Percentiles rank a stretch among this genome's conserved stretches.
These are phyloP conservation scores for Catharus ustulatus DNA, from an alignment of 2,797 vertebrate genomes.

Conservation along the genomic window DNA sequence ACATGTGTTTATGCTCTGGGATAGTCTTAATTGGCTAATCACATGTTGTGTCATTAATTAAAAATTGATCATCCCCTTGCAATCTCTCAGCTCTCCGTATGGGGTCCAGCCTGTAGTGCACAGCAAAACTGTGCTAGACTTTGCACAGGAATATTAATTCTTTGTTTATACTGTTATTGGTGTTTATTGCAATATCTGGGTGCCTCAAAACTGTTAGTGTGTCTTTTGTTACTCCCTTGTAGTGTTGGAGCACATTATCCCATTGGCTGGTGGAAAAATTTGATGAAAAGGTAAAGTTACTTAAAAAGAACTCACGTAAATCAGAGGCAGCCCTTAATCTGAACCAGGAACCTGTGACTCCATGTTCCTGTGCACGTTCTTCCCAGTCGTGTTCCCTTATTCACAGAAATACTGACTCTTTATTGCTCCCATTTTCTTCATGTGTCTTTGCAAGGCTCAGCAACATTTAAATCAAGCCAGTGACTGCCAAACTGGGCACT, in stretches of 20 bases:
- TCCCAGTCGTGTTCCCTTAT: background rate
- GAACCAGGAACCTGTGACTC: background rate
- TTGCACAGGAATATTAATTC: background rate
- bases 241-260: background rate
- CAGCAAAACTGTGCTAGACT: background rate
- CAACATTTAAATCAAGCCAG: background rate
- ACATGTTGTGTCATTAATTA: background rate
- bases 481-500: background rate
- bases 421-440: background rate
- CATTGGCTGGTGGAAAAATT: background rate
- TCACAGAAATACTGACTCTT: background rate
- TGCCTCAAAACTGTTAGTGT: background rate
- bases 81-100: background rate
- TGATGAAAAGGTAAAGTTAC: background rate
- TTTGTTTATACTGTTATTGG: background rate
- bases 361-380: background rate
- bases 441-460: background rate
- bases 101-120: background rate
- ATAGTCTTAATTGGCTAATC: background rate
- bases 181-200: background rate
- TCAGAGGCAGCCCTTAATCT: background rate
- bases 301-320: rapidly evolving
- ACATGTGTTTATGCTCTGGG: rapidly evolving
- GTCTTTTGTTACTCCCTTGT: background rate
- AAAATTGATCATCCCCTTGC: background rate